Conservation (phyloP, 2,888 invertebrate genomes). For the Leistus spinibarbis region DNA sequence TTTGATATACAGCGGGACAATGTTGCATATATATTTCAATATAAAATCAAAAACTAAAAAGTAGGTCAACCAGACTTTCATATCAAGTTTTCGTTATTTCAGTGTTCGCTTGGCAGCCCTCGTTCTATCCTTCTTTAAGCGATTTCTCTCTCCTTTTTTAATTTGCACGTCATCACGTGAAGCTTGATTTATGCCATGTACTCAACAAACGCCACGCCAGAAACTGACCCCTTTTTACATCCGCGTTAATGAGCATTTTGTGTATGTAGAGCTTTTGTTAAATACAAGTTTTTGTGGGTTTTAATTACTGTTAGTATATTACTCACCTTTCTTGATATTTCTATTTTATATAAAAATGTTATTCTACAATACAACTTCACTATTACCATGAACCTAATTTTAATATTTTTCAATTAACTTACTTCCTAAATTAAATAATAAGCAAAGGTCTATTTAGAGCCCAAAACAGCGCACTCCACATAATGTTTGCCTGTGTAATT, state of each 20-base stretch:
- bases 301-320: neutral
- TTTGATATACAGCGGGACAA: neutral
- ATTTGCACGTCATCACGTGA: conserved; percentile 39
- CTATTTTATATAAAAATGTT: neutral
- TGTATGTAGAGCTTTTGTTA: conserved; percentile 21
- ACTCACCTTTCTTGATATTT: neutral
- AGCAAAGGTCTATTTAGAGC: too few relatives aligned
- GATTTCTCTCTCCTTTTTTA: conserved; percentile 9
- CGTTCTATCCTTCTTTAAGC: neutral
- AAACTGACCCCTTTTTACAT: conserved; percentile 33
- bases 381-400: too few relatives aligned
- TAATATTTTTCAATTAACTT: neutral
- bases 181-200: conserved; percentile 34
- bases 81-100: conserved; percentile 37
- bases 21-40: conserved; percentile 28
- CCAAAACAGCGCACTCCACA: too few relatives aligned
- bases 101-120: conserved; percentile 16
- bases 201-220: conserved; percentile 26
- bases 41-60: conserved; percentile 23
- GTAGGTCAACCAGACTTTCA: conserved; percentile 28
- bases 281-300: neutral
- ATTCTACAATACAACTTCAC: neutral
- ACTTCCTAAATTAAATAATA: too few relatives aligned
- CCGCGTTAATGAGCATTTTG: conserved; percentile 33
- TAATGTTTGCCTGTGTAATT: too few relatives aligned